phyloP scores from a whole-genome alignment of 2,113 vertebrate species.

The Elaphurus davidianus region DNA sequence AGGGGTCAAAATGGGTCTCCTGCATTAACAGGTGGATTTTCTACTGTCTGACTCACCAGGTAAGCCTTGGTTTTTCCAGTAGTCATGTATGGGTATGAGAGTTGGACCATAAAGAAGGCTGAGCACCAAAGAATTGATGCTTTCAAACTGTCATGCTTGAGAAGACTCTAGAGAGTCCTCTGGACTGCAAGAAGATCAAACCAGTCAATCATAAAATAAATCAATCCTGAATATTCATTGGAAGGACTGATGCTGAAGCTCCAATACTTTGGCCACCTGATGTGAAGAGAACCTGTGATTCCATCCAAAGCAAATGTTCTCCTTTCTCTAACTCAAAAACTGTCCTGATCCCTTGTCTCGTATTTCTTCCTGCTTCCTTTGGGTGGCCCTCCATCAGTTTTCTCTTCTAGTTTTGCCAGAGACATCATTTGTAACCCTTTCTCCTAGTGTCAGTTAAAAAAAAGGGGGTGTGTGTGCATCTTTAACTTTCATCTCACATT shows the following conservation, averaged over 20 bases:
- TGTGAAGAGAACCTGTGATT: background rate
- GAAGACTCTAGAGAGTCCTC: background rate
- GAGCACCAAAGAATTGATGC: background rate
- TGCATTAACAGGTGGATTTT: background rate
- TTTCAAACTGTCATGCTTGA: background rate
- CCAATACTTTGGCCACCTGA: background rate
- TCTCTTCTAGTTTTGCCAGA: background rate
- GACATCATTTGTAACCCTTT: background rate
- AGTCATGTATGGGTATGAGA: background rate
- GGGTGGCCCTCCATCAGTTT: rapidly evolving
- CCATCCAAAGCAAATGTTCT: background rate
- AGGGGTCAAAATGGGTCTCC: background rate
- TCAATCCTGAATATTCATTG: background rate
- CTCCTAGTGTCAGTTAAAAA: background rate
- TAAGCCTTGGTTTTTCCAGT: background rate
- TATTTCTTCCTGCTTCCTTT: background rate
- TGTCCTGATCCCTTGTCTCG: rapidly evolving
- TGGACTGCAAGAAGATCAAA: background rate
- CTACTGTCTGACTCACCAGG: background rate
- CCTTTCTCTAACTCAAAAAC: background rate
- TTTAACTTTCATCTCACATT: background rate
- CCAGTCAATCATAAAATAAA: background rate
- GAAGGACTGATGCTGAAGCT: background rate
- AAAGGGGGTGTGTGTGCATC: rapidly evolving
- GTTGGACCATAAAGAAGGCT: background rate